A percentile compares a stretch with the other conserved stretches of the same genome.
phyloP scores from a whole-genome alignment of 2,113 vertebrate genomes.

The Anarrhichthys ocellatus region DNA sequence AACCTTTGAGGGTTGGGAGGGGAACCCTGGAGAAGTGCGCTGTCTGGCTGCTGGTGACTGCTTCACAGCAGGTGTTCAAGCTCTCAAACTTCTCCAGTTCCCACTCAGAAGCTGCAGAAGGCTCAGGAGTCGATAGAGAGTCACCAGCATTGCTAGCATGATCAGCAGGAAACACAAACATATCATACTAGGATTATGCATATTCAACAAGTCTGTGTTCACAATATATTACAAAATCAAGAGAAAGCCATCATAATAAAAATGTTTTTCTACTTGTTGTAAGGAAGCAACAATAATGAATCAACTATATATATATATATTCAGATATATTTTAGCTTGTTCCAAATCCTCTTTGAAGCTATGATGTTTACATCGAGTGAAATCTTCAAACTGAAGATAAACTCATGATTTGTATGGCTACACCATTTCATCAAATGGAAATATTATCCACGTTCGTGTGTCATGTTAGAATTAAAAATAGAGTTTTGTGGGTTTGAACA shows the following conservation, averaged over 20 bases:
- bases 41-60: conserved; percentile 67
- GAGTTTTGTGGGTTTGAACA: neutral
- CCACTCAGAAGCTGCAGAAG: conserved; percentile 52
- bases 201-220: conserved; percentile 10
- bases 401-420: neutral
- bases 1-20: conserved; percentile 27
- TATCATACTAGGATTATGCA: conserved; percentile 3
- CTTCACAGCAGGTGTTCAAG: conserved; percentile 74
- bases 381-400: neutral
- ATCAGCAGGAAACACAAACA: conserved; percentile 40
- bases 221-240: neutral
- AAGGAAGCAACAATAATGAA: neutral
- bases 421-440: neutral
- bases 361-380: neutral
- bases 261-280: too few relatives aligned
- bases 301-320: neutral
- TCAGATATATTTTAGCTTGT: neutral
- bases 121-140: conserved; percentile 40
- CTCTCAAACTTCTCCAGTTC: conserved; percentile 70
- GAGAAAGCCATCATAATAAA: neutral
- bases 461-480: neutral
- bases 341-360: neutral
- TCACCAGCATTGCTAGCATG: conserved; percentile 2
- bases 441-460: neutral
- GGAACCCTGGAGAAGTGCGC: conserved; percentile 51